These are phyloP conservation scores for Plectus sambesii DNA, from an alignment of 1,140 invertebrate species.

Conservation along the genomic window DNA sequence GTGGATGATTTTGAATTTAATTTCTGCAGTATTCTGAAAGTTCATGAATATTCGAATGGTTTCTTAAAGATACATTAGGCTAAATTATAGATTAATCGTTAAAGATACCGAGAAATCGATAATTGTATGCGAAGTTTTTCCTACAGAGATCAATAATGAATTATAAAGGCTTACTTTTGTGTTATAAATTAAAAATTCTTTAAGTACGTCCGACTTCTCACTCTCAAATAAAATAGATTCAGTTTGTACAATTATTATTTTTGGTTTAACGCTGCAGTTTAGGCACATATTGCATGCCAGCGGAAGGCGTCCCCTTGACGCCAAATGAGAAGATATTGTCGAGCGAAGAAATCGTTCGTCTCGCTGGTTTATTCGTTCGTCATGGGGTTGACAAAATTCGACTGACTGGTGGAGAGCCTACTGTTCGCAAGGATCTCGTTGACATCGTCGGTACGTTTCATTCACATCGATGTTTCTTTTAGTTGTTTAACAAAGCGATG, in stretches of 20 bases:
- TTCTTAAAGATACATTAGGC: too few relatives aligned
- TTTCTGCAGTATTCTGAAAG: neutral
- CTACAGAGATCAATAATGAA: constrained; percentile 11
- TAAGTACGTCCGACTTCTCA: neutral
- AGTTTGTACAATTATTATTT: neutral
- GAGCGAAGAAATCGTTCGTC: constrained; percentile 66
- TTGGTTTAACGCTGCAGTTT: constrained; percentile 14
- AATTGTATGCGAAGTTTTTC: too few relatives aligned
- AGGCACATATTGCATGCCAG: constrained; percentile 93
- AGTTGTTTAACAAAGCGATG: neutral
- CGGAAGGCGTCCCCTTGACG: constrained; percentile 70
- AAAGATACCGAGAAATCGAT: too few relatives aligned
- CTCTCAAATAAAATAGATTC: neutral
- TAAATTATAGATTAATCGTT: too few relatives aligned
- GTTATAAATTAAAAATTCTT: constrained; percentile 4
- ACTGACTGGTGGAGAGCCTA: constrained; percentile 90
- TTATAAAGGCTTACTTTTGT: constrained; percentile 1
- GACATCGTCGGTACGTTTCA: constrained; percentile 60
- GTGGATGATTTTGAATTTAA: neutral
- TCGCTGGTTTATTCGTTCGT: constrained; percentile 71
- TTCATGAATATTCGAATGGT: too few relatives aligned
- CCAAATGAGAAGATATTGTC: constrained; percentile 58
- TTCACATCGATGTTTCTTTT: constrained; percentile 21
- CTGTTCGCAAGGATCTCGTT: constrained; percentile 70
- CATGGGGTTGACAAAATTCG: constrained; percentile 83